Conservation (phyloP, 2,113 vertebrate species). For the Psammodynastes pulverulentus region DNA sequence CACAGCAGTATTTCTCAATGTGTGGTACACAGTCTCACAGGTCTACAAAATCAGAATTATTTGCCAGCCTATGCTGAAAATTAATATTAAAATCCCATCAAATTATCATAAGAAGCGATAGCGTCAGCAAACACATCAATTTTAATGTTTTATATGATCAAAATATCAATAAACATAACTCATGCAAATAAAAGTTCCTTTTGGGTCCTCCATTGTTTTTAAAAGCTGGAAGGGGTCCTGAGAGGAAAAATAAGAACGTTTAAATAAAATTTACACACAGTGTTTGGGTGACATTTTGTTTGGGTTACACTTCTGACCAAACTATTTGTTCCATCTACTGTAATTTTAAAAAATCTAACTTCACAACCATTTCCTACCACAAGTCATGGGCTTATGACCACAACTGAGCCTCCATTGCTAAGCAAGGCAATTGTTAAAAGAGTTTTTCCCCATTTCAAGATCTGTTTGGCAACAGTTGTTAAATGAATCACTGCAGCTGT, state of each 20-base stretch:
- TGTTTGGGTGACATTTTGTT: neutral
- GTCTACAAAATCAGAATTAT: neutral
- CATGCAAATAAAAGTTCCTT: neutral
- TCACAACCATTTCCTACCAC: neutral
- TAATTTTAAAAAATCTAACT: neutral
- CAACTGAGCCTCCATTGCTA: neutral
- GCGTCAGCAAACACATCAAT: neutral
- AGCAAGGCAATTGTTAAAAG: neutral
- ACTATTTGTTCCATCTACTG: neutral
- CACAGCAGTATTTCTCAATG: neutral
- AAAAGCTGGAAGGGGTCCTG: neutral
- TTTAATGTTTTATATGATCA: neutral
- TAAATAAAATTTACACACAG: neutral
- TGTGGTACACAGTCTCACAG: neutral
- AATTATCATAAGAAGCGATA: neutral
- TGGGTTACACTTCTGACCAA: neutral
- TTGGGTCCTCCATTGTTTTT: neutral
- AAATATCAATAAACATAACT: neutral
- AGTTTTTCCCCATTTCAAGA: neutral
- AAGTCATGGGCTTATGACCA: neutral
- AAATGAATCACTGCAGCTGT: too few species aligned
- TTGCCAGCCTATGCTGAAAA: neutral
- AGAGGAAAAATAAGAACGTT: neutral
- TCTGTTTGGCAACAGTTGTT: neutral
- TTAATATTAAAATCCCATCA: neutral